phyloP scores from a whole-genome alignment of 2,113 vertebrate species.

The Rynchops niger region DNA sequence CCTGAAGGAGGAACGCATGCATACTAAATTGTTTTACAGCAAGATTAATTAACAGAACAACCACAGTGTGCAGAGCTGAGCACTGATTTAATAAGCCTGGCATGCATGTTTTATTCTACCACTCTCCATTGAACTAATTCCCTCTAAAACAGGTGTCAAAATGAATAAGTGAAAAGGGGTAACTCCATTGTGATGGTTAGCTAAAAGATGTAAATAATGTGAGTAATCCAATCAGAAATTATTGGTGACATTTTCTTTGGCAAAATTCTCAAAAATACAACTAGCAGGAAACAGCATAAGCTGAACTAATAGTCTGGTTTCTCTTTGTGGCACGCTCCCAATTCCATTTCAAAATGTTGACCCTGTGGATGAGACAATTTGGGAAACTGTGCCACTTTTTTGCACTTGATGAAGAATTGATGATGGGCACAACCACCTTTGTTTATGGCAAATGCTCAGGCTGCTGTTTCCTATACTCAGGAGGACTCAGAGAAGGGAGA shows the following conservation, averaged over 20 bases:
- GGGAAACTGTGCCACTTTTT: not conserved
- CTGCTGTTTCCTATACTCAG: not conserved
- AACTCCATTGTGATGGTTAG: not conserved
- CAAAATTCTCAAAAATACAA: constrained; percentile 37
- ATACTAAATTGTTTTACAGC: not conserved
- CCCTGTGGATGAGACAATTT: not conserved
- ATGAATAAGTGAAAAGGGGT: not conserved
- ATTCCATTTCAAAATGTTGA: not conserved
- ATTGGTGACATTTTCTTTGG: constrained; percentile 16
- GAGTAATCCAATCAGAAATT: not conserved
- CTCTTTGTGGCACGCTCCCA: not conserved
- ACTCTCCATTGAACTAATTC: not conserved
- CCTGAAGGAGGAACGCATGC: not conserved
- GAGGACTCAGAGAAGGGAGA: not conserved
- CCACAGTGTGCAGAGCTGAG: not conserved
- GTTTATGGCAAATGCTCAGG: not conserved
- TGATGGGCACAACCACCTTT: not conserved
- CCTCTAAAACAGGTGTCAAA: constrained; percentile 39
- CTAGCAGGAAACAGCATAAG: constrained; percentile 17
- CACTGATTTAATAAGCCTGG: not conserved
- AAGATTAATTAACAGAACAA: not conserved
- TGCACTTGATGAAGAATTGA: not conserved
- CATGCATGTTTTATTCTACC: not conserved
- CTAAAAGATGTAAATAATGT: constrained; percentile 18
- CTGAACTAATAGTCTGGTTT: constrained; percentile 14